Evolutionary conservation across 2,113 vertebrate species (phyloP), one percentile per base, ranked within the genome.

Genomic region (Galeopterus variegatus): DNA sequence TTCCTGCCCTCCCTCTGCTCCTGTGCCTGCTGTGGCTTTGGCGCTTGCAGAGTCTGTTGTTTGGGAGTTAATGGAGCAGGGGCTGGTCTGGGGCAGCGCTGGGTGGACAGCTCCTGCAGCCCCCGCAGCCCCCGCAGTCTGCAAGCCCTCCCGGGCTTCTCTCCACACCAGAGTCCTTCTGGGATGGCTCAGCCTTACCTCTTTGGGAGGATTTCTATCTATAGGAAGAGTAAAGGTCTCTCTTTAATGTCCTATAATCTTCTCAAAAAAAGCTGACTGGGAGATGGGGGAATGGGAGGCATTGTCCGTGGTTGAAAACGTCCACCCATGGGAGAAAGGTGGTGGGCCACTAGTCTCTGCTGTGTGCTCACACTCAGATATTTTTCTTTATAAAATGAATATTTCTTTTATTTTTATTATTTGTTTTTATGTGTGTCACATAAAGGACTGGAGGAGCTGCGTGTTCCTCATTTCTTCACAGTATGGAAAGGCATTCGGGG

Each of bases 341-440:
- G 15, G 15, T 2, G 21, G 41, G 5, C 8, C 23, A 8, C 24
- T 6, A 28, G 1, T 6, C 10, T 21, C 36, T 1, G 5, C 11
- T 75, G 6, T 67, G 75, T 3, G 5, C 41, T 62, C n/a, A 54
- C 54, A 33, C 0, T 4, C n/a, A 56, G 62, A 3, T 26, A 26
- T 6, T 64, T 50, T 54, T 60, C 45, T 70, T 72, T 83, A 69
- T 19, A 52, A 94, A 83, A 14, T 23, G 13, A 94, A 3, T 31
- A 23, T 60, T 75, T 94, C 15, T 41, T 54, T 70, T 58, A 4
- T 36, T 33, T 83, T 56, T 88, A 18, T 3, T 76, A 6, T 21
- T 80, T 58, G 3, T 28, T 77, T 85, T 64, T 56, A 77, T 52
- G 5, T 33, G 15, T 64, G 65, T 8, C 56, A 60, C 2, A 54